Conservation (phyloP, 2,888 invertebrate genomes). For the Pristionchus mayeri region DNA sequence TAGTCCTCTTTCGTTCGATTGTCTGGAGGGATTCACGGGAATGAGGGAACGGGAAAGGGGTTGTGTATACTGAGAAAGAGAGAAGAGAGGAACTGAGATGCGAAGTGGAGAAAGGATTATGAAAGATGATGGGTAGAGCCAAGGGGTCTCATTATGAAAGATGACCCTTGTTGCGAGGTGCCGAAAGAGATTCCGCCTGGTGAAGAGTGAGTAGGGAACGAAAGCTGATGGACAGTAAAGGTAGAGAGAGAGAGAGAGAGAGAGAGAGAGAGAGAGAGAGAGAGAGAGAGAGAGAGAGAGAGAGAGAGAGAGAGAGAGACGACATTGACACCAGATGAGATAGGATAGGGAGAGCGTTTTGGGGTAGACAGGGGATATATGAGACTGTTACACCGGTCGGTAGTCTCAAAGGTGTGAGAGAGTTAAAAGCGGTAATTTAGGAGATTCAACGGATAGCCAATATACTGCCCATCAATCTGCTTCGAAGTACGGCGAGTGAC, state of each 20-base stretch:
- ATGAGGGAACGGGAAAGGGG: constrained; percentile 10
- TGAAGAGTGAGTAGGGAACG: background rate
- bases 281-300: background rate
- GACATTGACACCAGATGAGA: constrained; percentile 6
- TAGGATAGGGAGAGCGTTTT: background rate
- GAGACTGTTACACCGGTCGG: constrained; percentile 40
- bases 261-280: constrained; percentile 2
- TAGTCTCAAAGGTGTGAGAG: constrained; percentile 26
- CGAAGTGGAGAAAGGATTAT: background rate
- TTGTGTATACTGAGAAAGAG: constrained; percentile 23
- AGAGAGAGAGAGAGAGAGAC: background rate
- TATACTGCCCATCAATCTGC: constrained; percentile 75
- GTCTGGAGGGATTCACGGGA: background rate
- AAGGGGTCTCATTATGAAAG: constrained; percentile 45
- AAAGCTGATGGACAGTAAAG: background rate
- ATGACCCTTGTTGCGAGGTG: constrained; percentile 42
- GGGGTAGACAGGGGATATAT: background rate
- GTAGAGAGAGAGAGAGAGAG: background rate
- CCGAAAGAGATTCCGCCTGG: constrained; percentile 37
- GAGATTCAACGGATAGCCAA: constrained; percentile 72
- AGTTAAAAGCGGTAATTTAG: constrained; percentile 31
- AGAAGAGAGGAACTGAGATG: background rate
- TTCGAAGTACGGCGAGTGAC: constrained; percentile 68
- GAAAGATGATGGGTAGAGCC: background rate
- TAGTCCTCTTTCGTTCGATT: constrained; percentile 43